Percentiles rank a stretch among this genome's conserved stretches.
phyloP scores from a whole-genome alignment of 53 echinoderm and acorn worm genomes.

The Astropecten irregularis region DNA sequence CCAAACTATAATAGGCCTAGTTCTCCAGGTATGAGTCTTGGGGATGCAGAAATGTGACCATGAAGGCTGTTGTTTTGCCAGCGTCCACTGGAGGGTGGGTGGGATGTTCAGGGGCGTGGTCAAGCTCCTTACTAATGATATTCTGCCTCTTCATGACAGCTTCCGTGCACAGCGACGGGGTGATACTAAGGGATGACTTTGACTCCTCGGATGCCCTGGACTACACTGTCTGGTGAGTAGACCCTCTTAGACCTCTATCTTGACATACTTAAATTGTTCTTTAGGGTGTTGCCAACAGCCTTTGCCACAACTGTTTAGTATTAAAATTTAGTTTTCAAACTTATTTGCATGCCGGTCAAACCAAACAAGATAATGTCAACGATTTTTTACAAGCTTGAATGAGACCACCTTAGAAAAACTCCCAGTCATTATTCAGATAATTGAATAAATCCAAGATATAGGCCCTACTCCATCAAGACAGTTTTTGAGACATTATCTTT shows the following conservation, averaged over 20 bases:
- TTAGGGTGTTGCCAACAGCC: neutral
- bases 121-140: neutral
- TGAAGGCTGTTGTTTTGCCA: slow-evolving; percentile 26
- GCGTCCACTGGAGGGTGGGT: neutral
- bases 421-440: no score
- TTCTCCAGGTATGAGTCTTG: no score
- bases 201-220: slow-evolving; percentile 78
- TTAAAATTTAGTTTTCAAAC: no score
- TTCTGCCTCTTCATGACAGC: slow-evolving; percentile 61
- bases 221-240: slow-evolving; percentile 80
- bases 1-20: neutral
- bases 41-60: neutral
- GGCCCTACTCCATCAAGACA: no score
- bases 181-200: slow-evolving; percentile 89
- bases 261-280: no score
- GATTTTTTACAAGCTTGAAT: no score
- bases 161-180: slow-evolving; percentile 83
- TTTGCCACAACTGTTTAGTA: neutral
- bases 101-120: neutral
- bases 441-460: no score
- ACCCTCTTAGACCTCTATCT: no score
- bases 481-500: no score
- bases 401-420: no score
- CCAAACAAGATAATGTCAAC: no score
- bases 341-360: no score